Evolutionary conservation across 2,888 invertebrate genomes (phyloP), one percentile per base, ranked within the genome.

Genomic region (Tholera decimalis): DNA sequence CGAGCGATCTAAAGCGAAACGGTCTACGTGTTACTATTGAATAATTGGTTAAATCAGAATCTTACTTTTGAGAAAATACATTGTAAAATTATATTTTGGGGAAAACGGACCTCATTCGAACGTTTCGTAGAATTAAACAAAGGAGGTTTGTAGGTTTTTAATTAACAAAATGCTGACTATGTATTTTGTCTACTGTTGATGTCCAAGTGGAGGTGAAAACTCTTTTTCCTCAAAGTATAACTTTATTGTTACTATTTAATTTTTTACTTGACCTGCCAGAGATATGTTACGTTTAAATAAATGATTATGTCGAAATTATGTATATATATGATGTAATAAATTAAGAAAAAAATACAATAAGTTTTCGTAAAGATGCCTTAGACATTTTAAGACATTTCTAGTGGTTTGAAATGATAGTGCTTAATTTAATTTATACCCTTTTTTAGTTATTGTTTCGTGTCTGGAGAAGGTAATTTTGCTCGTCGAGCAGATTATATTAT

Each of bases 251-350:
- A 77, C 76, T 81, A 77, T 81, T 83, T 83, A 79, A 79, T 91
- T 90, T 87, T 89, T 87, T 86, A 89, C 88, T 87, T 87, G 89
- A 92, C 91, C 90, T 91, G 89, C 89, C 93, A 89, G 91, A 91
- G 80, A 92, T 88, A 92, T 93, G 92, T 93, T 92, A 91, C 91
- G 88, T 92, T 92, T 89, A 89, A 90, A 89, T 89, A 91, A 91
- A 91, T 92, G 87, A 91, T 91, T 92, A 93, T 92, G 93, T 93
- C 92, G 89, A 94, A 93, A 93, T 94, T 94, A 93, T 95, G 93
- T 95, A 94, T 94, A 94, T 93, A 93, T 94, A 93, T 93, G 92
- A 92, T 93, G 91, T 94, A 93, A 93, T 94, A 93, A 93, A 94
- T 93, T 93, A 93, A 92, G 93, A 93, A 91, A 92, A 88, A 93